Evolutionary conservation across 1,140 invertebrate genomes (phyloP).

Genomic region (Apis laboriosa): DNA sequence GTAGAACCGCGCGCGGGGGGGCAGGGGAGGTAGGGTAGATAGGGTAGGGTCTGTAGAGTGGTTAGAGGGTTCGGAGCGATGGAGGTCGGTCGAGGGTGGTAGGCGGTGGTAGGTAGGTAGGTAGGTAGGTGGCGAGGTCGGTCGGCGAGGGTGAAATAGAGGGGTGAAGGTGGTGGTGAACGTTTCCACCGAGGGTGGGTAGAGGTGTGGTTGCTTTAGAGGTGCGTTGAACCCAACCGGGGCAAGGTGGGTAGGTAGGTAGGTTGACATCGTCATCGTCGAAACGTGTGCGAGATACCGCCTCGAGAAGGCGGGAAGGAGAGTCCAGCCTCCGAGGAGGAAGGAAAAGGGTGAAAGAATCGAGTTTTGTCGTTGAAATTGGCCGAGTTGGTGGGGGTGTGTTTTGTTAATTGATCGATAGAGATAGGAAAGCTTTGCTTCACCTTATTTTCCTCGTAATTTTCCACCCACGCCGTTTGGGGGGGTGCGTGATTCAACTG

Average conservation of each 20-base stretch:
- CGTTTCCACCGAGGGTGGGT: constrained; percentile 64
- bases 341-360: too few relatives aligned
- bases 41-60: constrained; percentile 67
- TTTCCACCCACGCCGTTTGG: constrained; percentile 63
- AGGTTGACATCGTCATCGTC: constrained; percentile 74
- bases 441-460: constrained; percentile 57
- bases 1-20: constrained; percentile 49
- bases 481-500: constrained; percentile 74
- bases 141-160: constrained; percentile 63
- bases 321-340: too few relatives aligned
- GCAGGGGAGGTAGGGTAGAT: constrained; percentile 65
- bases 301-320: neutral
- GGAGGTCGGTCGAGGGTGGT: constrained; percentile 52
- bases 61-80: constrained; percentile 68
- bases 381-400: too few relatives aligned
- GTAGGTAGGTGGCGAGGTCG: constrained; percentile 59
- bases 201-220: constrained; percentile 75
- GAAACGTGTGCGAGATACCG: constrained; percentile 72
- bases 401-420: too few relatives aligned
- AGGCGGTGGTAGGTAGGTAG: constrained; percentile 39
- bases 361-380: too few relatives aligned
- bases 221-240: constrained; percentile 75
- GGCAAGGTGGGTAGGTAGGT: constrained; percentile 66
- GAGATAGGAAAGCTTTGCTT: neutral
- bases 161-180: constrained; percentile 62